A percentile compares a stretch with the other conserved stretches of the same genome.
Evolutionary conservation across 2,797 vertebrate genomes (phyloP).

Genomic region (Gadopsis bispinosus): DNA sequence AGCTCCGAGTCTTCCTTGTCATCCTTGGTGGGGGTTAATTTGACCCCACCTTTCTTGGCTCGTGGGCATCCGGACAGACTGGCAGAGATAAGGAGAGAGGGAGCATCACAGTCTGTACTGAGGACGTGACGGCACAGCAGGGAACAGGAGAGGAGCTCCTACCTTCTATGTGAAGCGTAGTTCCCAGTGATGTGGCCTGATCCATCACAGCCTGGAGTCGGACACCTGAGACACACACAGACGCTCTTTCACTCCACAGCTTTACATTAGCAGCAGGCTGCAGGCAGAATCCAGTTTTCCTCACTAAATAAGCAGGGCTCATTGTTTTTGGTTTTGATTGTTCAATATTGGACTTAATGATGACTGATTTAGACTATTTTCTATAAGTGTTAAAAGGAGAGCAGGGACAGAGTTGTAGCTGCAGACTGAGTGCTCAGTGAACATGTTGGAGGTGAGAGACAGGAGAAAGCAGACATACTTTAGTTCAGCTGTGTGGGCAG

Average conservation of each 20-base stretch:
- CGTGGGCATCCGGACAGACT: conserved; percentile 98
- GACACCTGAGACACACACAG: conserved; percentile 89
- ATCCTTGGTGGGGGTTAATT: conserved; percentile 94
- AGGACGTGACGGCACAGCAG: neutral
- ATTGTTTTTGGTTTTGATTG: conserved; percentile 34
- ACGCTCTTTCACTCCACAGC: conserved; percentile 18
- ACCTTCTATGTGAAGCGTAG: conserved; percentile 98
- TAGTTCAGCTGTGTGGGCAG: conserved; percentile 99
- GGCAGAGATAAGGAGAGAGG: conserved; percentile 44
- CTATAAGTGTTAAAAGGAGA: conserved; percentile 50
- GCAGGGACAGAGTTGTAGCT: conserved; percentile 66
- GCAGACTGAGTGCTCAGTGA: conserved; percentile 60
- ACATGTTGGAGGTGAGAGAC: conserved; percentile 70
- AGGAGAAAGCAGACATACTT: conserved; percentile 93
- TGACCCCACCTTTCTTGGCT: conserved; percentile 97
- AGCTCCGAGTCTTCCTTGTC: conserved; percentile 98
- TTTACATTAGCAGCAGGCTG: neutral
- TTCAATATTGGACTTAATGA: conserved; percentile 25
- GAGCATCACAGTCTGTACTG: neutral
- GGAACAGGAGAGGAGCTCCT: neutral
- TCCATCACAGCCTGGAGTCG: conserved; percentile 97
- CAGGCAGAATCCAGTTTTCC: conserved; percentile 19
- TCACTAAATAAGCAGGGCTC: conserved; percentile 30
- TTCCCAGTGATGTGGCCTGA: conserved; percentile 99
- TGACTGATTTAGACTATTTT: conserved; percentile 29